Base-by-base conservation (phyloP, 2,113 vertebrate genomes). In the Callithrix jacchus region DNA sequence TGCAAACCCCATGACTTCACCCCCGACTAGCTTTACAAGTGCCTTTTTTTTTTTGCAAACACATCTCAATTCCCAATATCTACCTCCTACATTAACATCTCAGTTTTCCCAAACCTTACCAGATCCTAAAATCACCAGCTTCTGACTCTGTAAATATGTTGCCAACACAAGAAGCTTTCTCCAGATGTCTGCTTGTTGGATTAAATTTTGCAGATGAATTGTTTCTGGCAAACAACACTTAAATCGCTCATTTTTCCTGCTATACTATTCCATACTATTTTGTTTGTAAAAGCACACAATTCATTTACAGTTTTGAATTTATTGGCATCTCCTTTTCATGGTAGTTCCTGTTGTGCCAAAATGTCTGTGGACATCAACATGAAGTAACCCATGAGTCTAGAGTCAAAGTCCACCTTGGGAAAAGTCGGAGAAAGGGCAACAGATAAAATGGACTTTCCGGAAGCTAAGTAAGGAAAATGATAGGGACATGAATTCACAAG, bases 201-300 rank as follows among this genome's bases (percentile, higher is more conserved):
- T 79, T 54, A 90, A 88, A 74, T 76, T 89, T 93, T 97, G 40
- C 32, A 84, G 32, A 37, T 68, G 25, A 92, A 74, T 70, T 90
- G n/a, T 49, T 91, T 87, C 85, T 58, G 37, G 82, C 70, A 77
- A 93, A 96, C 10, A 52, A 90, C 30, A 84, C 79, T 85, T 49
- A 54, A 70, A 37, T 23, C 32, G 79, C 11, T 47, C 56, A 20
- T 47, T 84, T 56, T 76, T 49, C 49, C 10, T 40, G 32, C 18
- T 27, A 0, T 56, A 25, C 42, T 16, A 35, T 86, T 74, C 49
- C 74, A 3, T 79, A 83, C 42, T 56, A 23, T 52, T 83, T 56
- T 92, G 11, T 93, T 88, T 74, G 25, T 83, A 47, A 84, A 81
- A 5, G 1, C 40, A 45, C 21, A 14, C 8, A 2, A 23, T 56